Percentiles rank a stretch among this genome's conserved stretches.
Conservation (phyloP, 1,140 invertebrate species). For the Pinna nobilis region DNA sequence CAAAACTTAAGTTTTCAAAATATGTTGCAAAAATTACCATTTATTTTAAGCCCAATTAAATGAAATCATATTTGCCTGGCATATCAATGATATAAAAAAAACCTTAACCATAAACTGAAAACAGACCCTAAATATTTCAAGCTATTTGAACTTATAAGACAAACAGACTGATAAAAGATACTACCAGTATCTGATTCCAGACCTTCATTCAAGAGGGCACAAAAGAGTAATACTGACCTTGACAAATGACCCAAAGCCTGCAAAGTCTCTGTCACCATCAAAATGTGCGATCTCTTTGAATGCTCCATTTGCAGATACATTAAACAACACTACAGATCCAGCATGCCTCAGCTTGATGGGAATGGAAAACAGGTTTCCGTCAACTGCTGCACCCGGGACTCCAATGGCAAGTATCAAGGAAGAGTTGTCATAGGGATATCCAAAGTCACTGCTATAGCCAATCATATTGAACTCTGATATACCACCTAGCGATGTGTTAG, state of each 20-base stretch:
- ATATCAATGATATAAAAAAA: background rate
- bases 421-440: slow-evolving; percentile 17
- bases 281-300: slow-evolving; percentile 41
- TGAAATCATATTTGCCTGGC: too few relatives aligned
- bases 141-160: background rate
- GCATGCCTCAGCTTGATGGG: slow-evolving; percentile 7
- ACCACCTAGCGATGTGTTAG: slow-evolving; percentile 11
- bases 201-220: background rate
- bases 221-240: slow-evolving; percentile 35
- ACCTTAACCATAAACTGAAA: background rate
- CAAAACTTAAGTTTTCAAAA: too few relatives aligned
- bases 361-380: slow-evolving; percentile 6
- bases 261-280: slow-evolving; percentile 56
- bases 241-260: slow-evolving; percentile 55
- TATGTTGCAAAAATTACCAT: too few relatives aligned
- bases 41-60: too few relatives aligned
- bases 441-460: slow-evolving; percentile 20
- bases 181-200: background rate
- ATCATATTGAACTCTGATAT: slow-evolving; percentile 19
- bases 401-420: slow-evolving; percentile 27
- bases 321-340: slow-evolving; percentile 22
- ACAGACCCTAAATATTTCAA: background rate
- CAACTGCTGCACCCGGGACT: slow-evolving; percentile 9
- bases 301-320: background rate
- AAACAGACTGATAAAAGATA: background rate